Conservation (phyloP, 2,888 invertebrate genomes). For the Phanerotoma sp. region DNA sequence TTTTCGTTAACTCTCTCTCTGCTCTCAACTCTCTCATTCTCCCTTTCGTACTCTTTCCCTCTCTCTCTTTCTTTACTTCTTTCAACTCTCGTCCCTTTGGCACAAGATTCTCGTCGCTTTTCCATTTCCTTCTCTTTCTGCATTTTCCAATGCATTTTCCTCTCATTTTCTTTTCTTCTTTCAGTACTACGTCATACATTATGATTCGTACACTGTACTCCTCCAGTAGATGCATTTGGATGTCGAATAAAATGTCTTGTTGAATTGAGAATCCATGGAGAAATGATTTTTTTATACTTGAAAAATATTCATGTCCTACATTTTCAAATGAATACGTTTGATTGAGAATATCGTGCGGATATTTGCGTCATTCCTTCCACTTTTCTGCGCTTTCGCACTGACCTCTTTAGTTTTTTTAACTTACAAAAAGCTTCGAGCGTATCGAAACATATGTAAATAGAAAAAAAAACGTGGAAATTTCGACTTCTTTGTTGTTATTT, state of each 20-base stretch:
- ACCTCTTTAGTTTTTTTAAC: constrained; percentile 2
- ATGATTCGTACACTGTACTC: background rate
- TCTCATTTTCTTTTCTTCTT: background rate
- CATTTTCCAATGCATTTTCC: background rate
- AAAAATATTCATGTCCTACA: constrained; percentile 1
- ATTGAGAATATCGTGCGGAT: constrained; percentile 6
- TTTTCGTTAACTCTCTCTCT: constrained; percentile 14
- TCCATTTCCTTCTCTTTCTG: background rate
- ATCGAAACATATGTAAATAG: no score
- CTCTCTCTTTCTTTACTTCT: no score
- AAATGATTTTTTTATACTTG: background rate
- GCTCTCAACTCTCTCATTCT: no score
- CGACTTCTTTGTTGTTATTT: no score
- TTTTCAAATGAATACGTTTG: constrained; percentile 4
- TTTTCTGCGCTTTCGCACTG: background rate
- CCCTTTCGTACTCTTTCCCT: no score
- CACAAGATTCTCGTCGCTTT: background rate
- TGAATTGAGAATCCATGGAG: background rate
- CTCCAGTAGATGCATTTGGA: no score
- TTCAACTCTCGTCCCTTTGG: background rate
- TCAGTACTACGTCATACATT: background rate
- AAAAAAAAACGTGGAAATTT: no score
- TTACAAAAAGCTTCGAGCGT: background rate
- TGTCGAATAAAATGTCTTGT: background rate
- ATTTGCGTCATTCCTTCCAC: constrained; percentile 3